A percentile compares a stretch with the other conserved stretches of the same genome.
phyloP scores from a whole-genome alignment of 2,888 invertebrate species.

The Graphium colonna region DNA sequence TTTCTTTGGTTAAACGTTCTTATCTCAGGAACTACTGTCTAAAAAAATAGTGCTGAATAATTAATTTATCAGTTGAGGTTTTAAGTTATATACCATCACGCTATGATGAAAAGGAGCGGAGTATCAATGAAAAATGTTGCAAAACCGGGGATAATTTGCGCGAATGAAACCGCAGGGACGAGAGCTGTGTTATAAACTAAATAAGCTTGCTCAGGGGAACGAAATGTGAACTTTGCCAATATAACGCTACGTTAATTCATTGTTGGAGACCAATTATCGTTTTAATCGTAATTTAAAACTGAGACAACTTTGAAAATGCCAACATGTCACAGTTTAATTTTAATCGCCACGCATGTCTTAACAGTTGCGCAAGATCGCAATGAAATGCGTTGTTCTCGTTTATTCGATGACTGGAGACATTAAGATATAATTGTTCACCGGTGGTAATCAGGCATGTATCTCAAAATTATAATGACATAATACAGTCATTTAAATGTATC shows the following conservation, averaged over 20 bases:
- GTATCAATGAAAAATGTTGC: no score
- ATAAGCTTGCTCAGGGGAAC: no score
- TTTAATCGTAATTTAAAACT: conserved; percentile 18
- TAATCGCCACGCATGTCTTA: conserved; percentile 16
- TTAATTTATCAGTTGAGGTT: no score
- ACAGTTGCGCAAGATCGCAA: conserved; percentile 13
- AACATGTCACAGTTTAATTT: conserved; percentile 17
- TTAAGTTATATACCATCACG: no score
- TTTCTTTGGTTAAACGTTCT: no score
- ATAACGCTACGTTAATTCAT: background rate
- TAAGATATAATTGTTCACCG: conserved; percentile 8
- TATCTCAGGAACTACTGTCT: no score
- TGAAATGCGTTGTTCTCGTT: conserved; percentile 17
- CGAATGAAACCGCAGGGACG: no score
- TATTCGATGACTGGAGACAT: conserved; percentile 18
- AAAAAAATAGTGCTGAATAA: no score
- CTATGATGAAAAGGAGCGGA: no score
- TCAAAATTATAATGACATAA: conserved; percentile 20
- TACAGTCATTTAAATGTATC: background rate
- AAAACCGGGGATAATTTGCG: no score
- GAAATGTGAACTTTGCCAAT: background rate
- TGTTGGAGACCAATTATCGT: conserved; percentile 17
- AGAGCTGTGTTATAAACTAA: no score
- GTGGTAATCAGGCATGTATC: background rate
- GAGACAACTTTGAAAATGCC: conserved; percentile 17